Conservation (phyloP, 2,113 vertebrate genomes). For the Symphodus melops region DNA sequence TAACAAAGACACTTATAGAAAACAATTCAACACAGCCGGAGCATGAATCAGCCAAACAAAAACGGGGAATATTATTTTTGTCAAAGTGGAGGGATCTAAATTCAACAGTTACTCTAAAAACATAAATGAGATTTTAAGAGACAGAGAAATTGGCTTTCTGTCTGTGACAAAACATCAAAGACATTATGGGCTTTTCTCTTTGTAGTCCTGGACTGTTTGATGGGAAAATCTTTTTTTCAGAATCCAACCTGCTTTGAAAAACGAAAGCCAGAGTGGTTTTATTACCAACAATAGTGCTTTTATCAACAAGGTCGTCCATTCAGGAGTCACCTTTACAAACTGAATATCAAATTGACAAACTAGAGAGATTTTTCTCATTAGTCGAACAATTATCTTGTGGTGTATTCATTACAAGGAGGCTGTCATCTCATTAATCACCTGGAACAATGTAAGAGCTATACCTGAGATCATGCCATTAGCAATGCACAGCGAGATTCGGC, state of each 20-base stretch:
- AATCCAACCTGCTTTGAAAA: slow-evolving; percentile 11
- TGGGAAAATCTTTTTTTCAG: slow-evolving; percentile 9
- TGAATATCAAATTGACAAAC: slow-evolving; percentile 75
- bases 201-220: neutral
- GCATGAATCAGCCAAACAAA: neutral
- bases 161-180: slow-evolving; percentile 4
- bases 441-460: slow-evolving; percentile 62
- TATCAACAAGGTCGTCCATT: slow-evolving; percentile 71
- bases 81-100: neutral
- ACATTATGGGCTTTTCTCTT: slow-evolving; percentile 3
- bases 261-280: slow-evolving; percentile 23
- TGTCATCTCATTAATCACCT: slow-evolving; percentile 78
- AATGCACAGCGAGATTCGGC: slow-evolving; percentile 2
- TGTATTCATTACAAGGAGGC: slow-evolving; percentile 73
- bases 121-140: slow-evolving; percentile 7
- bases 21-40: neutral
- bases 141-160: neutral
- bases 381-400: slow-evolving; percentile 75
- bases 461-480: slow-evolving; percentile 50
- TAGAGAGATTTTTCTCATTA: slow-evolving; percentile 78
- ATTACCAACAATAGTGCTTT: slow-evolving; percentile 43
- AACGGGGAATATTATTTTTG: neutral
- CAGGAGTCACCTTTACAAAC: slow-evolving; percentile 69
- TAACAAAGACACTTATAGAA: neutral
- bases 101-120: neutral